Evolutionary conservation across 2,888 invertebrate genomes (phyloP).

Genomic region (Zaprionus obscuricornis): DNA sequence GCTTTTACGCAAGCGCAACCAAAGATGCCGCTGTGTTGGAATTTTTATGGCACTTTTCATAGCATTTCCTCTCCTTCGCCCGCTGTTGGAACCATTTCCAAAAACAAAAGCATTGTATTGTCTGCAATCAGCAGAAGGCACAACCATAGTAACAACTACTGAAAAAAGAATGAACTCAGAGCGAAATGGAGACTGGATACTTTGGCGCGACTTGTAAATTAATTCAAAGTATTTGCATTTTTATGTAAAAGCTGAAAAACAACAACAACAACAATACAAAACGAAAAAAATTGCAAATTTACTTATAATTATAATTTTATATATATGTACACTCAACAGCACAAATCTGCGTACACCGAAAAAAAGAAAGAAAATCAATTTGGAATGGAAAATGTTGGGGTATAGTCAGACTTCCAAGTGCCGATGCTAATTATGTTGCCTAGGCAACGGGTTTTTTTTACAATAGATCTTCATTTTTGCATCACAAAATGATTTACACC

Average conservation of each 20-base stretch:
- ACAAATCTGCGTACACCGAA: no score
- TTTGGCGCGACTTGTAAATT: slow-evolving; percentile 66
- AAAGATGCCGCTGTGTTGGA: slow-evolving; percentile 47
- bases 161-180: background rate
- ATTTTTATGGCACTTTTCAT: slow-evolving; percentile 73
- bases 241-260: slow-evolving; percentile 54
- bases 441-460: no score
- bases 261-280: slow-evolving; percentile 18
- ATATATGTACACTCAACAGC: slow-evolving; percentile 8
- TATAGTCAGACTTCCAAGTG: no score
- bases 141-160: slow-evolving; percentile 28
- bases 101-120: slow-evolving; percentile 71
- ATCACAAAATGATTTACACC: no score
- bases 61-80: slow-evolving; percentile 17
- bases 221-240: slow-evolving; percentile 67
- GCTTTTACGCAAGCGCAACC: slow-evolving; percentile 71
- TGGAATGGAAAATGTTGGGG: no score
- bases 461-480: no score
- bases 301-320: slow-evolving; percentile 60
- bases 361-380: no score
- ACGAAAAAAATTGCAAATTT: slow-evolving; percentile 50
- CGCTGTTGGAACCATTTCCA: slow-evolving; percentile 13
- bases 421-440: no score
- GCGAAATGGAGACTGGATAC: slow-evolving; percentile 24
- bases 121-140: slow-evolving; percentile 34